A percentile compares a stretch with the other conserved stretches of the same genome.
Evolutionary conservation across 2,797 vertebrate species (phyloP).

Genomic region (Cryptoprocta ferox): DNA sequence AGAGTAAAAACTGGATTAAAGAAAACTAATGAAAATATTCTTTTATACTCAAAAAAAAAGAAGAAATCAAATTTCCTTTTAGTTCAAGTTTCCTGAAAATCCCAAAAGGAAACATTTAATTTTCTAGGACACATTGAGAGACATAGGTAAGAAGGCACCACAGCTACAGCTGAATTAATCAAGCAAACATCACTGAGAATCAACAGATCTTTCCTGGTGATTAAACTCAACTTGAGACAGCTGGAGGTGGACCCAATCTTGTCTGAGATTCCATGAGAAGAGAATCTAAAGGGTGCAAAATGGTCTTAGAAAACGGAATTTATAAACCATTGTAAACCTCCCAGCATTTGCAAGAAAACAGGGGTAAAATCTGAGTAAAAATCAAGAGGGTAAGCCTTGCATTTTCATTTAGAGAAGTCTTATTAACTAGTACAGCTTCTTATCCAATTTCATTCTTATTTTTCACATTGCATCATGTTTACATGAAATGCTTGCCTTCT

Average conservation of each 20-base stretch:
- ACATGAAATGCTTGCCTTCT: background rate
- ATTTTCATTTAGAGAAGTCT: background rate
- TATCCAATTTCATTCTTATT: background rate
- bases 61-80: slow-evolving; percentile 54
- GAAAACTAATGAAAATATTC: slow-evolving; percentile 62
- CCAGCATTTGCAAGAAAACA: background rate
- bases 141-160: slow-evolving; percentile 55
- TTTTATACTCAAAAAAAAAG: background rate
- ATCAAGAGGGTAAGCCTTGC: background rate
- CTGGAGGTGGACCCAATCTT: slow-evolving; percentile 45
- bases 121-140: slow-evolving; percentile 62
- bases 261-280: slow-evolving; percentile 18
- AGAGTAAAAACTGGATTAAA: slow-evolving; percentile 53
- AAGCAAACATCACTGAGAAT: slow-evolving; percentile 66
- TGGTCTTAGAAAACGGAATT: slow-evolving; percentile 16
- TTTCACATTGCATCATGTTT: background rate
- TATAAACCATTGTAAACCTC: slow-evolving; percentile 40
- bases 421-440: background rate
- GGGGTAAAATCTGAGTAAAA: slow-evolving; percentile 45
- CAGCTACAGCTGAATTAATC: slow-evolving; percentile 68
- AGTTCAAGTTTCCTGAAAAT: slow-evolving; percentile 56
- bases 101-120: slow-evolving; percentile 71
- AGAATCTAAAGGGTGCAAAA: slow-evolving; percentile 51
- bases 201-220: slow-evolving; percentile 66
- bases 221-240: slow-evolving; percentile 65